Conservation (phyloP, 2,113 vertebrate species). For the Psettodes erumei region DNA sequence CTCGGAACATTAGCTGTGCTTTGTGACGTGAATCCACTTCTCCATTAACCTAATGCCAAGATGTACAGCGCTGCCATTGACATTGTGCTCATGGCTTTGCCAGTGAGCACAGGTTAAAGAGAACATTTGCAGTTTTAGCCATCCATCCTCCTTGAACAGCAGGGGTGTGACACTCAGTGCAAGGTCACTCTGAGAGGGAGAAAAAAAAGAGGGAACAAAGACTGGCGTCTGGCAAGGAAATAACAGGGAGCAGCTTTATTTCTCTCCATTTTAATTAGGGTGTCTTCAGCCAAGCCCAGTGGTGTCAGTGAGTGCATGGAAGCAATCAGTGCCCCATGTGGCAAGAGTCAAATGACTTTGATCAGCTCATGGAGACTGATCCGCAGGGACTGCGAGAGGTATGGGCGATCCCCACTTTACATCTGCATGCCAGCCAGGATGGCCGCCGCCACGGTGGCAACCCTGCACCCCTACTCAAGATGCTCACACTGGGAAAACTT, state of each 20-base stretch:
- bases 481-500: conserved; percentile 38
- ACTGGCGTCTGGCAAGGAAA: not conserved
- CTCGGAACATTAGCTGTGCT: conserved; percentile 49
- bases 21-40: conserved; percentile 43
- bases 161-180: not conserved
- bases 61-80: conserved; percentile 17
- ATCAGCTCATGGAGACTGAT: conserved; percentile 67
- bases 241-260: conserved; percentile 29
- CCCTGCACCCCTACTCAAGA: conserved; percentile 36
- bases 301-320: conserved; percentile 69
- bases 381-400: conserved; percentile 57
- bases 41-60: conserved; percentile 31
- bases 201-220: conserved; percentile 18
- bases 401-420: conserved; percentile 41
- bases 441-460: conserved; percentile 39
- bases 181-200: conserved; percentile 22
- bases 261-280: conserved; percentile 73
- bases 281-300: conserved; percentile 58
- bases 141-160: not conserved
- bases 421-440: conserved; percentile 50
- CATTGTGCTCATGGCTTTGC: conserved; percentile 35
- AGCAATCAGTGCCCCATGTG: conserved; percentile 65
- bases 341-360: conserved; percentile 67
- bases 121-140: conserved; percentile 21
- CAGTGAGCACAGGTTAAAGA: conserved; percentile 34